Percentiles rank a stretch among this genome's conserved stretches.
Evolutionary conservation across 2,113 vertebrate genomes (phyloP).

Genomic region (Pholis gunnellus): DNA sequence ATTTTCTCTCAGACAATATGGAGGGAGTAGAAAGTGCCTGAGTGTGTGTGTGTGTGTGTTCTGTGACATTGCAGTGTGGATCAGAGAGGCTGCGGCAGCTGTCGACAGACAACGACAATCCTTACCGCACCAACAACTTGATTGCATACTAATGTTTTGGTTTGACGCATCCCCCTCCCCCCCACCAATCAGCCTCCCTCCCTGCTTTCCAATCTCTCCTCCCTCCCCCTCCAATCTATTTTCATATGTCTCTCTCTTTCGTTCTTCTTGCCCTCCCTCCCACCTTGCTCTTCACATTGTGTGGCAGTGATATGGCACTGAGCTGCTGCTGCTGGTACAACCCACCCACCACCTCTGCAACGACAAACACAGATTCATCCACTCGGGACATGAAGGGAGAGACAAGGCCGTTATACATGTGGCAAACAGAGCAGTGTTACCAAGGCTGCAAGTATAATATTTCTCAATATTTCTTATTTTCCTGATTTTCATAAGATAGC

Average conservation of each 20-base stretch:
- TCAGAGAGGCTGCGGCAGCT: slow-evolving; percentile 63
- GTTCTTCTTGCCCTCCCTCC: slow-evolving; percentile 28
- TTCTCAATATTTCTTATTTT: not conserved
- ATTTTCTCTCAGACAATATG: slow-evolving; percentile 51
- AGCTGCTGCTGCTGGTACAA: slow-evolving; percentile 58
- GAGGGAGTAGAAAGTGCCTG: slow-evolving; percentile 25
- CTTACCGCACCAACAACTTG: slow-evolving; percentile 67
- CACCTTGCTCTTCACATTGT: slow-evolving; percentile 49
- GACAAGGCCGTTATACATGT: not conserved
- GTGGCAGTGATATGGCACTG: slow-evolving; percentile 60
- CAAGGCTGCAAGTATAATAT: not conserved
- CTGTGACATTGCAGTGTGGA: slow-evolving; percentile 59
- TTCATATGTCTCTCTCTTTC: slow-evolving; percentile 49
- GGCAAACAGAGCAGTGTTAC: not conserved
- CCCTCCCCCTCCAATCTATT: slow-evolving; percentile 49
- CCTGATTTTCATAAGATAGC: not conserved
- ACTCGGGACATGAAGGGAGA: slow-evolving; percentile 1
- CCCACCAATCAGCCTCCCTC: slow-evolving; percentile 40
- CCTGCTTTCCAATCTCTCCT: slow-evolving; percentile 5
- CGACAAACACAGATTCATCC: slow-evolving; percentile 39
- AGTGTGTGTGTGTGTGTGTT: slow-evolving; percentile 24
- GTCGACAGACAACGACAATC: slow-evolving; percentile 38
- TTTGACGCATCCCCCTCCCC: slow-evolving; percentile 62
- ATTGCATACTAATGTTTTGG: slow-evolving; percentile 75
- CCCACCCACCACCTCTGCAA: slow-evolving; percentile 64